Percentiles rank a stretch among this genome's conserved stretches.
Evolutionary conservation across 2,113 vertebrate species (phyloP).

Genomic region (Seriola quinqueradiata): DNA sequence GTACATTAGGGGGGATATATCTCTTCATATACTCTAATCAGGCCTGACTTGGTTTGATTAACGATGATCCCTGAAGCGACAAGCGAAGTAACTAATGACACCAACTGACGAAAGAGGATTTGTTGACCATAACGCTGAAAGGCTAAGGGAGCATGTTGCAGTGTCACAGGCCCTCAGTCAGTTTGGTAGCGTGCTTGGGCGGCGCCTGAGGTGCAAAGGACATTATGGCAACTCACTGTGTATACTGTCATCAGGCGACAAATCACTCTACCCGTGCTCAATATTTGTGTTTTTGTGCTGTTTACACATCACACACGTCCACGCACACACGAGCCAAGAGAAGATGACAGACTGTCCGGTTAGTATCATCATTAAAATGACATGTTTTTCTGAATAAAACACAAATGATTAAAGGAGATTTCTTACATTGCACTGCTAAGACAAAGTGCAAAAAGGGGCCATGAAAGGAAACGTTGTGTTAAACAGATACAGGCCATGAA

Average conservation of each 20-base stretch:
- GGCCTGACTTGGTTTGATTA: slow-evolving; percentile 25
- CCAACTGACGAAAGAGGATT: slow-evolving; percentile 31
- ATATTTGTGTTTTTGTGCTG: slow-evolving; percentile 69
- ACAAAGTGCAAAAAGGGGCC: slow-evolving; percentile 6
- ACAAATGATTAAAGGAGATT: not conserved
- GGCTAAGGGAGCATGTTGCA: not conserved
- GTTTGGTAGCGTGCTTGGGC: not conserved
- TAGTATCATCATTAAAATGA: not conserved
- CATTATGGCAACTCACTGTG: slow-evolving; percentile 47
- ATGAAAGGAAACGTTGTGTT: slow-evolving; percentile 34
- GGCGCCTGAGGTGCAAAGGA: not conserved
- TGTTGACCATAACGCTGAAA: slow-evolving; percentile 22
- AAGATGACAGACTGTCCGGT: slow-evolving; percentile 5
- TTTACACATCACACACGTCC: slow-evolving; percentile 64
- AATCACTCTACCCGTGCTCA: slow-evolving; percentile 38
- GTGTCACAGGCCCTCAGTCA: not conserved
- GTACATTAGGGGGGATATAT: not conserved
- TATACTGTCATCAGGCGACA: slow-evolving; percentile 63
- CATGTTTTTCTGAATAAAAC: not conserved
- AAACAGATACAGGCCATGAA: slow-evolving; percentile 1
- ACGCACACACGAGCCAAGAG: not conserved
- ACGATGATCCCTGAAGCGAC: slow-evolving; percentile 1
- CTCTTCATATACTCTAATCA: not conserved
- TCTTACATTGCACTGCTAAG: not conserved
- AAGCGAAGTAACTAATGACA: slow-evolving; percentile 3